Evolutionary conservation across 1,140 invertebrate genomes (phyloP).

Genomic region (Reticulitermes speratus): DNA sequence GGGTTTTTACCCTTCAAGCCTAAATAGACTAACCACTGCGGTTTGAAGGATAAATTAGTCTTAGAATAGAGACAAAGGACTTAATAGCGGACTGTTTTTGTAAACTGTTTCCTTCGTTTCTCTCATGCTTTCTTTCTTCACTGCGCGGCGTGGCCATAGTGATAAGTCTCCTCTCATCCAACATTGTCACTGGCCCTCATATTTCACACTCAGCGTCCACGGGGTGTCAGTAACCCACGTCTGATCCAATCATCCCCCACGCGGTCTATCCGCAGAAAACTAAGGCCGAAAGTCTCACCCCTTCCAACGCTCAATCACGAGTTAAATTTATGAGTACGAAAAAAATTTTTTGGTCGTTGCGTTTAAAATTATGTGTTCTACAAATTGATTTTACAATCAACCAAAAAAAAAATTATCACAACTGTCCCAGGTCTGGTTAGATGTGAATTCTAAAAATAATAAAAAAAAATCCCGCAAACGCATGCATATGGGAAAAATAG

Average conservation of each 20-base stretch:
- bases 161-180: no score
- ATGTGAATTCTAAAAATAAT: neutral
- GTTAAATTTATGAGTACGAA: neutral
- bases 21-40: no score
- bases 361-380: conserved; percentile 18
- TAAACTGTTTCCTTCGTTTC: no score
- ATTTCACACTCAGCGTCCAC: neutral
- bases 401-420: conserved; percentile 1
- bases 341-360: conserved; percentile 5
- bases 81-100: no score
- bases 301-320: conserved; percentile 1
- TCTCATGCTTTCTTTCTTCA: no score
- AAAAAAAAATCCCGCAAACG: conserved; percentile 19
- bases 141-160: no score
- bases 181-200: neutral
- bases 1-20: no score
- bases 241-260: neutral
- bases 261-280: neutral
- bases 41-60: no score
- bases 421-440: conserved; percentile 13
- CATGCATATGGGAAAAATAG: conserved; percentile 27
- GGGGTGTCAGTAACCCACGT: neutral
- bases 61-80: no score
- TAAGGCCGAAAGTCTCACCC: neutral
- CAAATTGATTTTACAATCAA: conserved; percentile 30